Evolutionary conservation across 92 coral and sea anemone genomes (phyloP), one percentile per base, ranked within the genome.

Genomic region (Pocillopora meandrina): DNA sequence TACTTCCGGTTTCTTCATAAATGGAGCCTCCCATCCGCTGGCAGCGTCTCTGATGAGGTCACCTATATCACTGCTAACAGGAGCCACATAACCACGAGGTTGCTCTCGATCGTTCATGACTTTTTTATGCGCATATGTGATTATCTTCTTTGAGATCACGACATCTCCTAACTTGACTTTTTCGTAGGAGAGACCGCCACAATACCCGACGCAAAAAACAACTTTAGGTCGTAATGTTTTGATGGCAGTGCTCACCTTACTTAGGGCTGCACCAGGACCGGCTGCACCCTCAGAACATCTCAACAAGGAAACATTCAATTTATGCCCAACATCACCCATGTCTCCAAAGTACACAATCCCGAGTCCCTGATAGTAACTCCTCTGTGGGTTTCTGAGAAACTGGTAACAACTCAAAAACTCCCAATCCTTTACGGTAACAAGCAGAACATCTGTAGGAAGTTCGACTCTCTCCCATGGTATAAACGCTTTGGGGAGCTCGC

Each of bases 151-250:
- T 11, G 90, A 87, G 6, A 87, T 55, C 17, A 81, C 83, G 21
- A 87, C 90, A 67, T 87, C 90, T 12, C 90, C 90, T 14, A 87
- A 58, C 34, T 87, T 81, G 78, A 71, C 87, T 70, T 81, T 87
- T 18, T 35, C 68, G 80, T 31, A 55, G 64, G 75, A 31, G 62
- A 87, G 56, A 47, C 74, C 65, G 12, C 86, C 87, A 62, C 87
- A 81, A 67, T 52, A 58, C 42, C 90, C 90, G n/a, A 87, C 86
- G 21, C 71, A 81, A 14, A 87, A 70, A 20, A 82, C 77, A 3
- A 72, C 90, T 64, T 81, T 87, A 4, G 90, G 90, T 74, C 33
- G 76, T 52, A 86, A 69, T 52, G 71, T 21, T 47, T 34, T 66
- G 33, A 79, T 47, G 57, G 90, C 90, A 7, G 69, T 86, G 61